Conservation (phyloP, 1,140 invertebrate genomes). For the Plectus sambesii region DNA sequence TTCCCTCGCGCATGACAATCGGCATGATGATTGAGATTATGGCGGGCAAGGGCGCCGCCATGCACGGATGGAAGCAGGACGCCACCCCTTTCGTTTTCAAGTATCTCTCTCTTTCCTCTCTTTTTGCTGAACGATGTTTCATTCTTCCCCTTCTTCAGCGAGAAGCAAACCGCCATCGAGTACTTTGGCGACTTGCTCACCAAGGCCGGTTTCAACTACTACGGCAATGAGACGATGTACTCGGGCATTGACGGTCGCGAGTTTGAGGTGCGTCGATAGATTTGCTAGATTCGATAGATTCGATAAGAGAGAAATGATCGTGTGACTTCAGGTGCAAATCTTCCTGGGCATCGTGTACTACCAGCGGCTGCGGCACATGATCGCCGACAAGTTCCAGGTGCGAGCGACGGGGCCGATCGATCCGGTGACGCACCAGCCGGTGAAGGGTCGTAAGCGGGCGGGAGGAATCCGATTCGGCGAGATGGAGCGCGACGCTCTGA, state of each 20-base stretch:
- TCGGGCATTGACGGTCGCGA: conserved; percentile 64
- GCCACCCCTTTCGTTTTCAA: conserved; percentile 83
- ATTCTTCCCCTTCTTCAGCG: conserved; percentile 52
- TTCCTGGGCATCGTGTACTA: conserved; percentile 97
- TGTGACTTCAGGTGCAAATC: conserved; percentile 60
- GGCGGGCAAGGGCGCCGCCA: conserved; percentile 85
- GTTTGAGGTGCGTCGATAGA: conserved; percentile 61
- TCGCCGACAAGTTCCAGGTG: conserved; percentile 94
- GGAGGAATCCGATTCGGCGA: conserved; percentile 95
- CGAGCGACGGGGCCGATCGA: conserved; percentile 71
- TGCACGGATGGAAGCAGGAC: conserved; percentile 84
- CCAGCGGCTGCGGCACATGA: conserved; percentile 91
- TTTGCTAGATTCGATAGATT: too few species aligned
- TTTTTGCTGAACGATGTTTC: too few species aligned
- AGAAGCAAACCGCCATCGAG: conserved; percentile 78
- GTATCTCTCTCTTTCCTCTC: conserved; percentile 18
- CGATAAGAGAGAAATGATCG: too few species aligned
- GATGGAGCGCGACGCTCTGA: conserved; percentile 94
- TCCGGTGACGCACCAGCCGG: conserved; percentile 65
- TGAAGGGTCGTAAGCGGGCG: conserved; percentile 62
- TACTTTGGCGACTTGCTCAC: conserved; percentile 81
- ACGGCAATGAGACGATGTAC: conserved; percentile 87
- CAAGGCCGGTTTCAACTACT: conserved; percentile 85
- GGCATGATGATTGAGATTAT: conserved; percentile 98
- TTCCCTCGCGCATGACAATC: conserved; percentile 98